Evolutionary conservation across 2,797 vertebrate genomes (phyloP), one percentile per base, ranked within the genome.

Genomic region (Enteromius viviparus): DNA sequence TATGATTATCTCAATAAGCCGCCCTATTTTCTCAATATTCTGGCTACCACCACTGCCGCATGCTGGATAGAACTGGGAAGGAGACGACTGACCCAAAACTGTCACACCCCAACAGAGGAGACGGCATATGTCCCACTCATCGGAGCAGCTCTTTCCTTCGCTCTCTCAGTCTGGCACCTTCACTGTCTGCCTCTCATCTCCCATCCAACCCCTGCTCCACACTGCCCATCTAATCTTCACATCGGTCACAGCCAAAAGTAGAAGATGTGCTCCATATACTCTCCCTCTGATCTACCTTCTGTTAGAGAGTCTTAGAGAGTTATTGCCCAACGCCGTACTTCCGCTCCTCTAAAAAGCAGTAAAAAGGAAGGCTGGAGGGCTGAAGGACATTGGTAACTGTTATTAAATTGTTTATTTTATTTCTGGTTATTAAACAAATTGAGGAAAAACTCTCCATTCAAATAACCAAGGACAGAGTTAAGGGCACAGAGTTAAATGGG

Each of bases 1-100:
- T 90, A 91, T 94, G 93, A 94, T 93, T 94, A 95, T 94, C 93
- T 93, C 92, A 94, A 94, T 94, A 94, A 95, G 92, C 92, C 88
- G 90, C 88, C 92, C 93, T 92, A 93, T 94, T 94, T 94, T 94
- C 89, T 89, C 88, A 88, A 68, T 89, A 81, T 90, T 91, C 91
- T 91, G 81, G 70, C 70, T 69, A 80, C 90, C 89, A 89, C 23
- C 40, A 74, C 83, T 92, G 90, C 90, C 88, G 88, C 90, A 87
- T 90, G 91, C 90, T 87, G 87, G 87, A 92, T 91, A 94, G 94
- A 94, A 92, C 87, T 85, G 64, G 87, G 90, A 88, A 87, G 82
- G 60, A 58, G 91, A 84, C 89, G 90, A 89, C 89, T 94, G 94
- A 96, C 94, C 94, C 92, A 95, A 90, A 96, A 96, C 93, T 95